phyloP scores from a whole-genome alignment of 2,888 invertebrate genomes.

The Tinea semifulvella region DNA sequence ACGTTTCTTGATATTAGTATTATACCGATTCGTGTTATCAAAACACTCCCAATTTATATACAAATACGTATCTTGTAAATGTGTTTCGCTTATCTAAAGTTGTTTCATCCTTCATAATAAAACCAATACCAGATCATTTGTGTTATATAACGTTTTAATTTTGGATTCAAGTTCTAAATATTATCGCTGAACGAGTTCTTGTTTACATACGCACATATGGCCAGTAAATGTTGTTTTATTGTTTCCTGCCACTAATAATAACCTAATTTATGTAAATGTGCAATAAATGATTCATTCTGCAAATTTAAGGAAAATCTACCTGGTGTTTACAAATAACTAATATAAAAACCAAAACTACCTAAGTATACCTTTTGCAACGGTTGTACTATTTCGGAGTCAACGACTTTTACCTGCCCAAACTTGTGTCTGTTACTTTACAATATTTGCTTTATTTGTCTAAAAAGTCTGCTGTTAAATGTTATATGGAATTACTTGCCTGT shows the following conservation, averaged over 20 bases:
- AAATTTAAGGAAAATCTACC: background rate
- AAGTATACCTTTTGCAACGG: constrained; percentile 28
- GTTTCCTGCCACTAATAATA: background rate
- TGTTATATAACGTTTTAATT: background rate
- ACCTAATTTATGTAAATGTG: constrained; percentile 4
- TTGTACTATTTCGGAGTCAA: constrained; percentile 39
- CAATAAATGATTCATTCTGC: constrained; percentile 2
- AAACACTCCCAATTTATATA: background rate
- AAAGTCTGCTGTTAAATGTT: too few species aligned
- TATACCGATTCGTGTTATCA: constrained; percentile 6
- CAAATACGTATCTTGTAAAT: background rate
- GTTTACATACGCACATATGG: too few species aligned
- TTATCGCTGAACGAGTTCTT: too few species aligned
- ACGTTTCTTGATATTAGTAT: background rate
- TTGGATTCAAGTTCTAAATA: background rate
- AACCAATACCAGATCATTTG: background rate
- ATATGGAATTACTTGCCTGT: too few species aligned
- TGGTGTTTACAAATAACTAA: constrained; percentile 20
- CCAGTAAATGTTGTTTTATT: too few species aligned
- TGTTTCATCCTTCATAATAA: background rate
- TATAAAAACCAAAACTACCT: too few species aligned
- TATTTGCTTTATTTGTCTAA: constrained; percentile 7
- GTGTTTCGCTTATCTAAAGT: background rate
- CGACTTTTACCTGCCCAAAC: constrained; percentile 25
- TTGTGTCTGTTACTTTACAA: constrained; percentile 8